A percentile compares a stretch with the other conserved stretches of the same genome.
Conservation (phyloP, 2,113 vertebrate species). For the Poecile atricapillus region DNA sequence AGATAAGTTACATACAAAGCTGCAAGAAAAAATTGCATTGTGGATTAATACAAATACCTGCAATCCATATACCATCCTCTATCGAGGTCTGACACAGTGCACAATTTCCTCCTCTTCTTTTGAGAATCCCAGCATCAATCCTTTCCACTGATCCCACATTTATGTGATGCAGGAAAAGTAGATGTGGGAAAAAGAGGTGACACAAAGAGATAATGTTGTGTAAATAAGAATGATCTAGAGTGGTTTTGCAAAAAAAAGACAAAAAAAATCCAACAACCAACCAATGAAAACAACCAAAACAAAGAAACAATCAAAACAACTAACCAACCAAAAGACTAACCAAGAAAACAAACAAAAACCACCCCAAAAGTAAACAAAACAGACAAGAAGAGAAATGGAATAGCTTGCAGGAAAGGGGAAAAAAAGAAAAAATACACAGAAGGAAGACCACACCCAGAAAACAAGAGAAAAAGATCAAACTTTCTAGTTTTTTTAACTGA, state of each 20-base stretch:
- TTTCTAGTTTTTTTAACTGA: not conserved
- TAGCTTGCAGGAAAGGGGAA: not conserved
- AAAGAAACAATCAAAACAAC: not conserved
- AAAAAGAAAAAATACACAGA: not conserved
- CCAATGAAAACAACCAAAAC: not conserved
- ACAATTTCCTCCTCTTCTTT: not conserved
- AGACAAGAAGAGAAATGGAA: not conserved
- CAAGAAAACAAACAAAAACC: not conserved
- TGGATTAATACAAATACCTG: not conserved
- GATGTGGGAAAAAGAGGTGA: not conserved
- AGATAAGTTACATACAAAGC: not conserved
- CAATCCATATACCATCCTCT: not conserved
- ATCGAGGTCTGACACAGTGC: rapidly evolving
- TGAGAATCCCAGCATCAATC: not conserved
- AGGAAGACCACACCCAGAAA: not conserved
- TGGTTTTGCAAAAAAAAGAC: not conserved
- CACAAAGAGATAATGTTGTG: not conserved
- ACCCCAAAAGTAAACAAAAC: not conserved
- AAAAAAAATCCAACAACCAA: not conserved
- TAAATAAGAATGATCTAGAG: not conserved
- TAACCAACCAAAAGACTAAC: not conserved
- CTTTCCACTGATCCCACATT: not conserved
- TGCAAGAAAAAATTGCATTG: not conserved
- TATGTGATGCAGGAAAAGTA: not conserved
- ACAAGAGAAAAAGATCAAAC: not conserved